These are phyloP conservation scores for Probosciger aterrimus DNA, from an alignment of 2,113 vertebrate genomes.

Conservation along the genomic window DNA sequence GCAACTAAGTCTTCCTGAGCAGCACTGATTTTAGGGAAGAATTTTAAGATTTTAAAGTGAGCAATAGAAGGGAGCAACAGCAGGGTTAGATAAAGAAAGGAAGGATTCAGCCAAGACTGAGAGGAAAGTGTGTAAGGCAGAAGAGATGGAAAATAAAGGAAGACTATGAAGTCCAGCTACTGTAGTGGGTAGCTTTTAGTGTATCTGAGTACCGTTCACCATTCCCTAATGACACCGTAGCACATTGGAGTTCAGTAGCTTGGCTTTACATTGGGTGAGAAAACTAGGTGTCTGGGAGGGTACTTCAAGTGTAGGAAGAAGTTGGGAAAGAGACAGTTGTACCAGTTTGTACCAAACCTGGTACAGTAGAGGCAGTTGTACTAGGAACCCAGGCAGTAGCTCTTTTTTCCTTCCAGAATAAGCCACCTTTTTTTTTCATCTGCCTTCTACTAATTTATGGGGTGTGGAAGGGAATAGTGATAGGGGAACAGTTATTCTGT, in stretches of 20 bases:
- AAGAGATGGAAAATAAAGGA: neutral
- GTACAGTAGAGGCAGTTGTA: neutral
- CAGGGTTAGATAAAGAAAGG: neutral
- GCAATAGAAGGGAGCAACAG: neutral
- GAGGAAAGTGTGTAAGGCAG: accelerated
- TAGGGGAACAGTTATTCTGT: conserved; percentile 15
- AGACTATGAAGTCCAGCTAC: neutral
- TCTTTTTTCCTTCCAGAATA: conserved; percentile 10
- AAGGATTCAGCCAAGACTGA: neutral
- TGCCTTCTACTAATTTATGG: neutral
- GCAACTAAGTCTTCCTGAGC: neutral
- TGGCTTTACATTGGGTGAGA: neutral
- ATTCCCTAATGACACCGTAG: neutral
- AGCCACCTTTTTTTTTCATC: conserved; percentile 2
- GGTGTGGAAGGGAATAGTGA: neutral
- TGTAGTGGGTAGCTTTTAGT: neutral
- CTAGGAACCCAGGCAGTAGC: neutral
- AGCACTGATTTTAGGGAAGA: neutral
- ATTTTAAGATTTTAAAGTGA: neutral
- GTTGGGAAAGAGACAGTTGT: neutral
- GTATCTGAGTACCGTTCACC: neutral
- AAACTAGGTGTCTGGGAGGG: neutral
- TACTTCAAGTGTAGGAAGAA: neutral
- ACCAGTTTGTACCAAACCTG: neutral
- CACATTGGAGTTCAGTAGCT: neutral